Conservation (phyloP, 2,888 invertebrate species). For the Cordilura impudica region DNA sequence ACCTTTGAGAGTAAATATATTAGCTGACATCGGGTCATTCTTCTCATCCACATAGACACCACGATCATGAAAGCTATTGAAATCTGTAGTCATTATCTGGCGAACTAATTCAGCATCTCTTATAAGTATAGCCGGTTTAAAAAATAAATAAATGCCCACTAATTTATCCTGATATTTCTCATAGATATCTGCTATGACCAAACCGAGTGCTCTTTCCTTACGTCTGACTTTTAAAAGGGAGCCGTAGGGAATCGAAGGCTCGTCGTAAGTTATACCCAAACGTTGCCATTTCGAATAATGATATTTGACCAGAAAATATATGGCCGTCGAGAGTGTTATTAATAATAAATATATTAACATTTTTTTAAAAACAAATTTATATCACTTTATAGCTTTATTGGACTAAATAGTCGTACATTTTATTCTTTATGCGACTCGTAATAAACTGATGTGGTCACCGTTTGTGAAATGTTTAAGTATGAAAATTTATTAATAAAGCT, state of each 20-base stretch:
- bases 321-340: constrained; percentile 35
- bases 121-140: constrained; percentile 81
- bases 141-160: constrained; percentile 82
- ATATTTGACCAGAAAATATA: constrained; percentile 60
- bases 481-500: too few relatives aligned
- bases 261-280: constrained; percentile 80
- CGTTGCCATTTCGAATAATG: constrained; percentile 52
- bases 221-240: constrained; percentile 80
- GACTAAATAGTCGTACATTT: too few relatives aligned
- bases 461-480: neutral
- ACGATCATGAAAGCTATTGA: constrained; percentile 82
- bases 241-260: constrained; percentile 83
- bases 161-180: constrained; percentile 73
- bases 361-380: constrained; percentile 16
- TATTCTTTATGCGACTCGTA: neutral
- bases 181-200: constrained; percentile 82
- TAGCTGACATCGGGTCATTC: constrained; percentile 81
- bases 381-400: neutral
- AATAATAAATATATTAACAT: constrained; percentile 66
- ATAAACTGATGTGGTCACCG: neutral
- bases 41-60: constrained; percentile 82
- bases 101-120: constrained; percentile 82
- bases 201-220: constrained; percentile 81
- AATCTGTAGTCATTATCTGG: constrained; percentile 82
- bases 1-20: constrained; percentile 75